A percentile compares a stretch with the other conserved stretches of the same genome.
These are phyloP conservation scores for Cetonia aurata DNA, from an alignment of 2,888 invertebrate genomes.

Conservation along the genomic window DNA sequence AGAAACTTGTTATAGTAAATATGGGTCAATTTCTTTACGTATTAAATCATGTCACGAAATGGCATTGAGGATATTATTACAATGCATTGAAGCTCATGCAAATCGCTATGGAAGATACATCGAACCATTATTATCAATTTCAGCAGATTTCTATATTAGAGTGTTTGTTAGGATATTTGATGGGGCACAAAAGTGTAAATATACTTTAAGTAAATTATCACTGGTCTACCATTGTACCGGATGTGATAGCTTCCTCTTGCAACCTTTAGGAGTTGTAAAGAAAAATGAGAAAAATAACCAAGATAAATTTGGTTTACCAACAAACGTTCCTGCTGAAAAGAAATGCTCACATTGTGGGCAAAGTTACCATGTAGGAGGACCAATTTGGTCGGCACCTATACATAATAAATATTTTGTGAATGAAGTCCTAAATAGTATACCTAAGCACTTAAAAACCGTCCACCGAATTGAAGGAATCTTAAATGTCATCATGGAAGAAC, in stretches of 20 bases:
- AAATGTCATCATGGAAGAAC: conserved; percentile 85
- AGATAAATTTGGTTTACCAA: conserved; percentile 76
- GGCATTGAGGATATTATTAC: conserved; percentile 93
- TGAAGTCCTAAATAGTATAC: conserved; percentile 70
- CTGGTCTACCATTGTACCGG: conserved; percentile 92
- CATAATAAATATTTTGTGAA: conserved; percentile 85
- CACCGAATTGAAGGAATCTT: conserved; percentile 86
- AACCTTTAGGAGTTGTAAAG: conserved; percentile 79
- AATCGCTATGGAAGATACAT: conserved; percentile 94
- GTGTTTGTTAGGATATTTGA: conserved; percentile 89
- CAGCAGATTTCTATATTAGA: conserved; percentile 96
- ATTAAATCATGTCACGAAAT: conserved; percentile 95
- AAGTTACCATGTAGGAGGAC: conserved; percentile 88
- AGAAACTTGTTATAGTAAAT: conserved; percentile 93
- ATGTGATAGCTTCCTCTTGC: conserved; percentile 84
- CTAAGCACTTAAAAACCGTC: conserved; percentile 74
- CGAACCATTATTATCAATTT: conserved; percentile 89
- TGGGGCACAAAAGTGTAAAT: conserved; percentile 88
- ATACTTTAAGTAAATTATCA: conserved; percentile 84
- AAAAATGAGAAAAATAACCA: conserved; percentile 71
- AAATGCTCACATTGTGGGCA: conserved; percentile 83
- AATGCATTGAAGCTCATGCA: conserved; percentile 91
- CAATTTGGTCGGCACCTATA: conserved; percentile 92
- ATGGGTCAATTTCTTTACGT: conserved; percentile 90
- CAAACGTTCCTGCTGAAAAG: conserved; percentile 76